Conservation (phyloP, 2,797 vertebrate species). For the Manis javanica region DNA sequence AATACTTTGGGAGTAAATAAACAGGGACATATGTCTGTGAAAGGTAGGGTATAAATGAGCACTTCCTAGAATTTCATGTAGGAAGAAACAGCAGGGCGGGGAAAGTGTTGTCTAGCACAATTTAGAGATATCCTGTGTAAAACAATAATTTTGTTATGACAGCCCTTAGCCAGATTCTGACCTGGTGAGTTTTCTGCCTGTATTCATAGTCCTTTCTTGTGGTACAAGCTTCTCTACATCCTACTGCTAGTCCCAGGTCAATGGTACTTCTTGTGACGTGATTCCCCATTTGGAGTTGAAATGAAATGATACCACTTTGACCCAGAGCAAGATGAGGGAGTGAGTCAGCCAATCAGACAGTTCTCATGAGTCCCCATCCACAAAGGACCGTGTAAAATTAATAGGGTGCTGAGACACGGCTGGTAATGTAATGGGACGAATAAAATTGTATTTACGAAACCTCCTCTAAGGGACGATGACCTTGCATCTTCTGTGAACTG, state of each 20-base stretch:
- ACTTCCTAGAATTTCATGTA: slow-evolving; percentile 9
- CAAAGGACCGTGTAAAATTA: background rate
- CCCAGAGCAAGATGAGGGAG: background rate
- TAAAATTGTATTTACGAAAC: background rate
- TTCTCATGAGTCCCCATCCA: background rate
- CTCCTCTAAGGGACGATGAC: background rate
- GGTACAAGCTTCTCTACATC: background rate
- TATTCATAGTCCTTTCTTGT: background rate
- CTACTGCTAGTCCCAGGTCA: background rate
- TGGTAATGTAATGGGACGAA: background rate
- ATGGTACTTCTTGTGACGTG: background rate
- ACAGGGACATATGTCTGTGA: background rate
- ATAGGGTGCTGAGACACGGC: background rate
- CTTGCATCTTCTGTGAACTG: background rate
- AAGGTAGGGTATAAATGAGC: background rate
- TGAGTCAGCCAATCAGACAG: background rate
- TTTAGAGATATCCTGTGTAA: background rate
- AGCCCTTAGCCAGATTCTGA: background rate
- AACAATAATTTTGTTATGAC: background rate
- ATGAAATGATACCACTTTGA: background rate
- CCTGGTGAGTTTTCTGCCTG: background rate
- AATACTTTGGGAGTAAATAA: slow-evolving; percentile 54
- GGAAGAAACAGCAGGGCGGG: background rate
- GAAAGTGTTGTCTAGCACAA: background rate
- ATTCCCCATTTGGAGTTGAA: background rate